phyloP scores from a whole-genome alignment of 1,140 invertebrate species.

The Hypothenemus hampei region DNA sequence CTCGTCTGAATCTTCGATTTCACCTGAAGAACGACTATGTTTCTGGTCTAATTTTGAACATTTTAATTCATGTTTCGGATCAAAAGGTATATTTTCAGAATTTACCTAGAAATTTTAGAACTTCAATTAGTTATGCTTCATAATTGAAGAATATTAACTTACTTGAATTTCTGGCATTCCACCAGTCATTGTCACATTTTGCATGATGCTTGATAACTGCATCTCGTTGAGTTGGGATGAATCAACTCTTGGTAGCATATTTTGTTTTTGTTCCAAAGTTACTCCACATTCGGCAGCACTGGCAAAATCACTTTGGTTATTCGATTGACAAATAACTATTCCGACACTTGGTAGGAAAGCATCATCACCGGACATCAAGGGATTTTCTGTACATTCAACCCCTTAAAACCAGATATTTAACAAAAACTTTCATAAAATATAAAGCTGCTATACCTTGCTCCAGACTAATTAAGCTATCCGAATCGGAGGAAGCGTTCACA shows the following conservation, averaged over 20 bases:
- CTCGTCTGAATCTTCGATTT: constrained; percentile 49
- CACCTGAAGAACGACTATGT: constrained; percentile 63
- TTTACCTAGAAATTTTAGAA: constrained; percentile 41
- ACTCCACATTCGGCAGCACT: constrained; percentile 17
- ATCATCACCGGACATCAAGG: constrained; percentile 39
- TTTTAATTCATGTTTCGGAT: constrained; percentile 47
- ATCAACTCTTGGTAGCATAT: constrained; percentile 40
- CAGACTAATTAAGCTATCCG: constrained; percentile 21
- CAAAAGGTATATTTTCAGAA: constrained; percentile 37
- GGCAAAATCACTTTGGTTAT: constrained; percentile 24
- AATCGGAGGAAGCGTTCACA: constrained; percentile 17
- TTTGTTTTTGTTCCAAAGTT: constrained; percentile 46
- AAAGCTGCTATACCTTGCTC: constrained; percentile 31
- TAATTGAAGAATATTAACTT: constrained; percentile 16
- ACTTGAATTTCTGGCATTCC: constrained; percentile 63
- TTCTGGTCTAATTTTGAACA: constrained; percentile 55
- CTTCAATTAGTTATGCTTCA: neutral
- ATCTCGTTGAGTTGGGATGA: constrained; percentile 48
- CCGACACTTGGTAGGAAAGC: constrained; percentile 59
- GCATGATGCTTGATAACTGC: constrained; percentile 50
- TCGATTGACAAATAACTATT: constrained; percentile 55
- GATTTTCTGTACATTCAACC: constrained; percentile 37
- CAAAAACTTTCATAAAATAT: neutral
- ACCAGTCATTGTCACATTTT: constrained; percentile 50
- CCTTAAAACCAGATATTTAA: constrained; percentile 1